Percentiles rank a stretch among this genome's conserved stretches.
Evolutionary conservation across 2,888 invertebrate species (phyloP).

Genomic region (Galerucella pusilla): DNA sequence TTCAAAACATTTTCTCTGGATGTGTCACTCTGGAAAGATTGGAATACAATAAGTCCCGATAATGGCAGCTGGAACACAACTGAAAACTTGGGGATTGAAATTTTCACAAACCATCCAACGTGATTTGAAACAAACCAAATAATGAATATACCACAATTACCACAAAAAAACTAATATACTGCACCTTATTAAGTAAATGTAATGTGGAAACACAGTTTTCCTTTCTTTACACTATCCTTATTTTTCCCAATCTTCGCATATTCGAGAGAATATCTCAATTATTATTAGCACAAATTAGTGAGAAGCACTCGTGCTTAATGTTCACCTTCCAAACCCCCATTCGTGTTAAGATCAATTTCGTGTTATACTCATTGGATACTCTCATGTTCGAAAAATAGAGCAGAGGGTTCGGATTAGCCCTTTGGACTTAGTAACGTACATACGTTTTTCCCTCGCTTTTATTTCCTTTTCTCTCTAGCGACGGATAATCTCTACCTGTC

Average conservation of each 20-base stretch:
- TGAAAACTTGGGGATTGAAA: no score
- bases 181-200: no score
- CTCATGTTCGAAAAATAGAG: conserved; percentile 21
- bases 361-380: conserved; percentile 31
- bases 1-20: no score
- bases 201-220: background rate
- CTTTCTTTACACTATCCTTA: background rate
- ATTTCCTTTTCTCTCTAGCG: background rate
- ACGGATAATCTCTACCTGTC: background rate
- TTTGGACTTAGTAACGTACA: conserved; percentile 19
- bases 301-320: background rate
- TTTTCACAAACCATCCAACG: no score
- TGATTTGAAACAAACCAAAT: no score
- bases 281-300: background rate
- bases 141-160: no score
- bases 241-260: background rate
- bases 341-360: conserved; percentile 27
- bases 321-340: conserved; percentile 2
- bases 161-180: no score
- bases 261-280: background rate
- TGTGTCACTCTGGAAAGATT: no score
- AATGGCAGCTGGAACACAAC: no score
- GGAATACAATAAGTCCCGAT: no score
- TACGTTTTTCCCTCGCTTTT: background rate
- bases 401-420: conserved; percentile 18